Evolutionary conservation across 2,113 vertebrate genomes (phyloP).

Genomic region (Anhinga rufa): DNA sequence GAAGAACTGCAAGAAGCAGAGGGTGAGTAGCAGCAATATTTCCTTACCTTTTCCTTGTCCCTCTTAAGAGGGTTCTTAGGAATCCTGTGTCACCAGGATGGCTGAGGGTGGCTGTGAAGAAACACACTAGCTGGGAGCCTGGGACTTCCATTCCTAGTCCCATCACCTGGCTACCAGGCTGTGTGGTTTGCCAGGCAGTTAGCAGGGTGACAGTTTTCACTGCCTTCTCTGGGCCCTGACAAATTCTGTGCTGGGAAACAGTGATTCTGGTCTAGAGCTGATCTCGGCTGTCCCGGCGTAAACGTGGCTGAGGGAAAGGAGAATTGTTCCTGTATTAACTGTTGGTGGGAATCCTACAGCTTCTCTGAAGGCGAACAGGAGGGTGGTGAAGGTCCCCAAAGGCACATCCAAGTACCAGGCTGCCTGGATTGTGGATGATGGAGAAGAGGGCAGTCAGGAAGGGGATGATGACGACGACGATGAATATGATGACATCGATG

Average conservation of each 20-base stretch:
- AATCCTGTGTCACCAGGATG: not conserved
- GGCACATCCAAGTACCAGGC: constrained; percentile 96
- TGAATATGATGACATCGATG: constrained; percentile 62
- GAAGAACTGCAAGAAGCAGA: constrained; percentile 89
- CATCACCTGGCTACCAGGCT: not conserved
- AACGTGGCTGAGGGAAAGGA: not conserved
- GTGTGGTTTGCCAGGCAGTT: not conserved
- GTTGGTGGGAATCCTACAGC: constrained; percentile 63
- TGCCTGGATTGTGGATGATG: constrained; percentile 89
- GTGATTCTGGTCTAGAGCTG: not conserved
- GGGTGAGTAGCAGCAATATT: constrained; percentile 64
- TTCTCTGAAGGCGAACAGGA: constrained; percentile 67
- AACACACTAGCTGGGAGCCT: not conserved
- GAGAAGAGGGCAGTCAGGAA: constrained; percentile 61
- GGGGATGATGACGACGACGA: constrained; percentile 60
- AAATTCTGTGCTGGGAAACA: not conserved
- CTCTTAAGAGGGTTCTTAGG: not conserved
- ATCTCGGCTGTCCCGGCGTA: not conserved
- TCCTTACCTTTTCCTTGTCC: not conserved
- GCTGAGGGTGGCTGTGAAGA: not conserved
- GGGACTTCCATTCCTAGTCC: not conserved
- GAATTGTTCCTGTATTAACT: not conserved
- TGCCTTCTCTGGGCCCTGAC: not conserved
- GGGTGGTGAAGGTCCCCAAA: constrained; percentile 86
- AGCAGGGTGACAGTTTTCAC: not conserved